Evolutionary conservation across 2,113 vertebrate species (phyloP).

Genomic region (Menura novaehollandiae): DNA sequence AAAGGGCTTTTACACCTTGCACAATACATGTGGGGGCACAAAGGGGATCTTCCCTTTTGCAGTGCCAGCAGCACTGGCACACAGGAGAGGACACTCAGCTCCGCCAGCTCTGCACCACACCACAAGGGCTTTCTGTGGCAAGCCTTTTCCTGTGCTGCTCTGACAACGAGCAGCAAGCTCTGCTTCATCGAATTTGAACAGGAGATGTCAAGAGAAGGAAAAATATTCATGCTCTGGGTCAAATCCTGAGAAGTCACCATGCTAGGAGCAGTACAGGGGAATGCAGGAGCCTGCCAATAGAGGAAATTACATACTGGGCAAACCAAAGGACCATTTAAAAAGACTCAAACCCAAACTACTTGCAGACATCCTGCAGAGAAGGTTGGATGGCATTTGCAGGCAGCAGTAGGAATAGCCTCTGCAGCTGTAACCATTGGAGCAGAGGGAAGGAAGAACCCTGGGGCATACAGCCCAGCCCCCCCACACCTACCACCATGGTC

Average conservation of each 20-base stretch:
- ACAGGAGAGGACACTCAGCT: not conserved
- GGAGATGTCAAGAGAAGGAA: not conserved
- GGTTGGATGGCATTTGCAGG: not conserved
- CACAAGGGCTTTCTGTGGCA: not conserved
- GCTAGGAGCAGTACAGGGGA: not conserved
- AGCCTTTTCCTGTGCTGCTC: not conserved
- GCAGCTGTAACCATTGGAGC: not conserved
- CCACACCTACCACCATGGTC: not conserved
- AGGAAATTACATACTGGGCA: not conserved
- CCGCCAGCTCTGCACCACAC: not conserved
- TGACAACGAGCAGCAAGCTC: not conserved
- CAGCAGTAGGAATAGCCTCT: not conserved
- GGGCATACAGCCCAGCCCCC: not conserved
- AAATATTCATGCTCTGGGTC: not conserved
- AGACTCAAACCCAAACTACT: not conserved
- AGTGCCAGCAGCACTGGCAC: not conserved
- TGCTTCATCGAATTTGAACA: not conserved
- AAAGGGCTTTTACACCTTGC: not conserved
- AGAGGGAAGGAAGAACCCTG: not conserved
- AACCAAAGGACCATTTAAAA: not conserved
- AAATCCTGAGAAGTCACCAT: not conserved
- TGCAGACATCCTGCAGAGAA: not conserved
- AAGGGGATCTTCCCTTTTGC: not conserved
- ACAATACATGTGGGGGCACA: not conserved
- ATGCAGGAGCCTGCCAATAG: rapidly evolving